Conservation (phyloP, 2,797 vertebrate species). For the Bucorvus abyssinicus region DNA sequence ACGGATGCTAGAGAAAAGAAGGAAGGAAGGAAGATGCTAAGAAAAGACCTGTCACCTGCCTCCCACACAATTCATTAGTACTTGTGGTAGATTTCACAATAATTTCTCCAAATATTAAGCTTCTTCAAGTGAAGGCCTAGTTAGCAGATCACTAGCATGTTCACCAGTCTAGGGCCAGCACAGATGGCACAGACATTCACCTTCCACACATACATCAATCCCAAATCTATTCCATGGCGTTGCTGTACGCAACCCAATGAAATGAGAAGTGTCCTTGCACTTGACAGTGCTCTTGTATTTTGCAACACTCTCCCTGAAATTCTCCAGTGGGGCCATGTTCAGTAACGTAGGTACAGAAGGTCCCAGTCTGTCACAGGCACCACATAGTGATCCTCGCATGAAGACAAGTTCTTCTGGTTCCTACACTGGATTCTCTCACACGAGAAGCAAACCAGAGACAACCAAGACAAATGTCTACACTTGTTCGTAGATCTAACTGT, state of each 20-base stretch:
- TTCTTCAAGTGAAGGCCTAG: neutral
- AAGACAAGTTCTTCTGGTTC: neutral
- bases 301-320: neutral
- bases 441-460: neutral
- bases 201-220: neutral
- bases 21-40: neutral
- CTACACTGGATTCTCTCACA: neutral
- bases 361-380: neutral
- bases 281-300: neutral
- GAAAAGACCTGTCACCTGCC: neutral
- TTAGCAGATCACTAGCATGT: neutral
- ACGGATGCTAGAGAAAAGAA: neutral
- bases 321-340: neutral
- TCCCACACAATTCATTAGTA: neutral
- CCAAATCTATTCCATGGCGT: neutral
- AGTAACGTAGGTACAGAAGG: neutral
- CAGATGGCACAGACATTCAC: neutral
- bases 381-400: accelerated
- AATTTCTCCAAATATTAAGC: neutral
- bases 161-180: neutral
- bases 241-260: neutral
- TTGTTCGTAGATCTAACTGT: neutral
- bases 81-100: neutral
- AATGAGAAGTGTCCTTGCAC: neutral
- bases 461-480: neutral